Conservation (phyloP, 2,797 vertebrate species). For the Poecilia gillii region DNA sequence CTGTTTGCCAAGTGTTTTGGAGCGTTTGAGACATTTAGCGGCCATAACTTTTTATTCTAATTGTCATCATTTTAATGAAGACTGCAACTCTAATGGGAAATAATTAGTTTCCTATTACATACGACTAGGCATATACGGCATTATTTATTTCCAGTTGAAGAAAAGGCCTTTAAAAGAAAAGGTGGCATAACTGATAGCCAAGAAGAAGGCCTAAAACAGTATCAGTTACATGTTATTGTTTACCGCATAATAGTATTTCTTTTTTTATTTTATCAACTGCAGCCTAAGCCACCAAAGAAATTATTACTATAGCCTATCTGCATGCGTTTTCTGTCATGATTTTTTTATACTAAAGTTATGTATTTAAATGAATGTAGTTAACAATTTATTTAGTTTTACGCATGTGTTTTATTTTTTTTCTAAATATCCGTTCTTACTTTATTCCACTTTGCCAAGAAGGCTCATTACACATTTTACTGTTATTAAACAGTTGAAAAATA, state of each 20-base stretch:
- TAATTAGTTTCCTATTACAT: slow-evolving; percentile 64
- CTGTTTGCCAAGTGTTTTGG: slow-evolving; percentile 55
- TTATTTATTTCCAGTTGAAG: slow-evolving; percentile 76
- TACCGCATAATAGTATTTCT: slow-evolving; percentile 62
- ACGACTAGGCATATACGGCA: slow-evolving; percentile 59
- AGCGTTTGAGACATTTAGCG: slow-evolving; percentile 58
- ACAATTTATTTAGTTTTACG: slow-evolving; percentile 77
- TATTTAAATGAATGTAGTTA: slow-evolving; percentile 87
- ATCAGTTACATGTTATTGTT: slow-evolving; percentile 44
- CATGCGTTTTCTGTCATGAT: slow-evolving; percentile 80
- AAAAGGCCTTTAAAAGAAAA: slow-evolving; percentile 37
- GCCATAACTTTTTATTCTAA: slow-evolving; percentile 20
- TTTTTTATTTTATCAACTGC: slow-evolving; percentile 63
- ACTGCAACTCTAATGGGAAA: slow-evolving; percentile 37
- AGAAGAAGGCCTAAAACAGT: slow-evolving; percentile 53
- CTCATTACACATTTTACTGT: slow-evolving; percentile 75
- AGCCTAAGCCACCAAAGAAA: slow-evolving; percentile 83
- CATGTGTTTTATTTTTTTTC: slow-evolving; percentile 76
- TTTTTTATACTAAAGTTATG: slow-evolving; percentile 75
- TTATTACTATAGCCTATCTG: slow-evolving; percentile 72
- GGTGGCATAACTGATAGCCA: slow-evolving; percentile 48
- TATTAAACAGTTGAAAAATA: slow-evolving; percentile 71
- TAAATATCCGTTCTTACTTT: slow-evolving; percentile 69
- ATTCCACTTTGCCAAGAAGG: slow-evolving; percentile 69
- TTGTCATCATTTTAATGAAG: slow-evolving; percentile 3